These are phyloP conservation scores for Burhinus bistriatus DNA, from an alignment of 2,113 vertebrate species.

Conservation along the genomic window DNA sequence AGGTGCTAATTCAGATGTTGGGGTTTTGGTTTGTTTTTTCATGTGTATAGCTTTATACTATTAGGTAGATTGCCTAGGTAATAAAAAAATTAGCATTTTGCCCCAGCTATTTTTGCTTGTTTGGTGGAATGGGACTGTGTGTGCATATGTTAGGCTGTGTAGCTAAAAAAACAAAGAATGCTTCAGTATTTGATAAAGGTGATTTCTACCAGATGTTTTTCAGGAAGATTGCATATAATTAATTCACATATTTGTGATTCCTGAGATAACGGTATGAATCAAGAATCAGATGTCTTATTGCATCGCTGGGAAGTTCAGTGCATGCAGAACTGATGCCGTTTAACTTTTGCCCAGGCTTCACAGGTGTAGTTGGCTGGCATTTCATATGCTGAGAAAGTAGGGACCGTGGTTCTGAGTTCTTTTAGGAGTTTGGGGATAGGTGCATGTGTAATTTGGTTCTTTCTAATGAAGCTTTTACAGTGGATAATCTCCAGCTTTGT, in stretches of 20 bases:
- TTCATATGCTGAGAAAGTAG: neutral
- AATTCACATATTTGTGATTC: neutral
- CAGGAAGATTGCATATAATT: neutral
- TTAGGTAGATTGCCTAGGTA: neutral
- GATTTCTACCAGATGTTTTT: neutral
- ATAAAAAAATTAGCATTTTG: neutral
- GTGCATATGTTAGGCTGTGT: neutral
- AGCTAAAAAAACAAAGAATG: neutral
- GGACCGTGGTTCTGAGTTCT: neutral
- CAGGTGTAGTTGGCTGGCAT: neutral
- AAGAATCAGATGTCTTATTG: neutral
- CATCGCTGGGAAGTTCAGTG: neutral
- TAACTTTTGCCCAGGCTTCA: neutral
- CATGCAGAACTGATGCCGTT: neutral
- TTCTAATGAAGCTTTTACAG: neutral
- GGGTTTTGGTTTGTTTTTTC: neutral
- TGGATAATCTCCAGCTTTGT: neutral
- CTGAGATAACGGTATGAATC: neutral
- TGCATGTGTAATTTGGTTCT: neutral
- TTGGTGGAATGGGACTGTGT: neutral
- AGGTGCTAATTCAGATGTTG: neutral
- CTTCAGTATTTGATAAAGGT: neutral
- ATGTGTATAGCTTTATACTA: neutral
- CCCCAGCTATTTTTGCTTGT: neutral
- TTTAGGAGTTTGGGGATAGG: neutral